These are phyloP conservation scores for Erinaceus europaeus DNA, from an alignment of 2,113 vertebrate species.

Conservation along the genomic window DNA sequence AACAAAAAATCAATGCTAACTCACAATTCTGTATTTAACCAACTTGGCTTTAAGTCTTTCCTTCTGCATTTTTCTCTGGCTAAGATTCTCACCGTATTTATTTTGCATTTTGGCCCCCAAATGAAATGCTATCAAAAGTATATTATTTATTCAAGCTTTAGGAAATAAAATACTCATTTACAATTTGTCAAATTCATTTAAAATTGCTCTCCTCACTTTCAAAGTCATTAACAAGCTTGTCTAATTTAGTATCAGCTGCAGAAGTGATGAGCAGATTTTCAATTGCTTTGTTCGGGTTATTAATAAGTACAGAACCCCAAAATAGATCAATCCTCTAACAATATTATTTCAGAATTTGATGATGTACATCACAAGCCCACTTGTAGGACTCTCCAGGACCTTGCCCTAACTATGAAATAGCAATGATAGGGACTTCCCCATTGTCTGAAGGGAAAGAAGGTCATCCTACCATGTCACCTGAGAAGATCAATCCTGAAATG, in stretches of 20 bases:
- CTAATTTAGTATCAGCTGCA: conserved; percentile 25
- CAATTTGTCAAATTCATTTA: conserved; percentile 53
- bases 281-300: conserved; percentile 34
- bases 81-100: not conserved
- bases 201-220: conserved; percentile 23
- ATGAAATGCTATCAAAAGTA: not conserved
- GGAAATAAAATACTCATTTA: not conserved
- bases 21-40: not conserved
- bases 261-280: conserved; percentile 33
- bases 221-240: conserved; percentile 37
- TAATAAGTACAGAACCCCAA: not conserved
- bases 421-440: no score
- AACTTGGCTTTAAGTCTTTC: not conserved
- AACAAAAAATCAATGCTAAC: not conserved
- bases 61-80: not conserved
- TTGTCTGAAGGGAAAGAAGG: no score
- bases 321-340: not conserved
- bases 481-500: no score
- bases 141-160: conserved; percentile 36
- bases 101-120: not conserved
- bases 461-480: no score
- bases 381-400: no score
- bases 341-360: not conserved
- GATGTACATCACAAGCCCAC: no score
- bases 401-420: no score